Evolutionary conservation across 2,888 invertebrate genomes (phyloP).

Genomic region (Plutella xylostella): DNA sequence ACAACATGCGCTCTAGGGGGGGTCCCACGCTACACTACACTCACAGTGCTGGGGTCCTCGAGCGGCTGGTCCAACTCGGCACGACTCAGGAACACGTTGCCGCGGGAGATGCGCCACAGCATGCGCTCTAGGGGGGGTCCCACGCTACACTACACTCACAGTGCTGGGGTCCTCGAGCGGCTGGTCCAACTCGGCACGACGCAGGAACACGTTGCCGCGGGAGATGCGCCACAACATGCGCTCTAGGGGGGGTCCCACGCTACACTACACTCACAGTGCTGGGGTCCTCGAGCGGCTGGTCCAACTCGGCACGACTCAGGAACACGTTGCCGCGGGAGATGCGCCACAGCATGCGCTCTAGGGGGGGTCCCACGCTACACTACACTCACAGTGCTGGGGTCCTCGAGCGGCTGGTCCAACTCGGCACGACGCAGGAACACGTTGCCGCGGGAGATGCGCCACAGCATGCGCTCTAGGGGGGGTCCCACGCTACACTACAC

Average conservation of each 20-base stretch:
- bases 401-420: constrained; percentile 85
- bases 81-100: constrained; percentile 90
- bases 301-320: constrained; percentile 86
- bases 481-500: constrained; percentile 83
- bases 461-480: constrained; percentile 92
- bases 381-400: constrained; percentile 86
- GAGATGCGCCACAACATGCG: constrained; percentile 95
- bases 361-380: constrained; percentile 88
- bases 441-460: constrained; percentile 93
- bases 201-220: constrained; percentile 90
- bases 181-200: constrained; percentile 86
- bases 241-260: constrained; percentile 89
- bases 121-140: constrained; percentile 91
- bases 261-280: constrained; percentile 91
- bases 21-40: constrained; percentile 91
- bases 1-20: constrained; percentile 92
- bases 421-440: constrained; percentile 90
- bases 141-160: constrained; percentile 87
- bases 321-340: constrained; percentile 94
- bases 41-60: constrained; percentile 88
- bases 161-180: constrained; percentile 87
- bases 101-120: constrained; percentile 93
- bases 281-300: constrained; percentile 86
- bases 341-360: constrained; percentile 94
- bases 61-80: constrained; percentile 86